Conservation (phyloP, 2,888 invertebrate genomes). For the Phyto melanocephala region DNA sequence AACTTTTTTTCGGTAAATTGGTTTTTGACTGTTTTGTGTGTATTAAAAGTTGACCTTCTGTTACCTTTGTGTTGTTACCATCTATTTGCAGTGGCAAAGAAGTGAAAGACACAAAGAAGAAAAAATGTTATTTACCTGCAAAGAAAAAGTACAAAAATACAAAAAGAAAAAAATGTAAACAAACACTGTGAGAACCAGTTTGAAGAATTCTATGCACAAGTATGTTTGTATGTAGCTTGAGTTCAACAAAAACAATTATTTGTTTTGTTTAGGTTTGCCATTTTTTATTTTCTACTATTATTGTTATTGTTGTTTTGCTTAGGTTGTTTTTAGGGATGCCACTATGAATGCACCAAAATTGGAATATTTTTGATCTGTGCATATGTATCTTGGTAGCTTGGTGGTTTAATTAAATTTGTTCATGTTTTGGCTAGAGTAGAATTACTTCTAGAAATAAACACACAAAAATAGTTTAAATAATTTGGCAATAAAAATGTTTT, state of each 20-base stretch:
- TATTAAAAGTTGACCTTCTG: slow-evolving; percentile 53
- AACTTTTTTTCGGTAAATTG: neutral
- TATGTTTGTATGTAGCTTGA: slow-evolving; percentile 34
- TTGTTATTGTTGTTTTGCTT: neutral
- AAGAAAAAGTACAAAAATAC: neutral
- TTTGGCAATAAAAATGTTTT: too few species aligned
- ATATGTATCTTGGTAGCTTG: too few species aligned
- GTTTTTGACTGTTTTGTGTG: neutral
- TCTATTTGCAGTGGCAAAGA: neutral
- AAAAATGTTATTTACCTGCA: neutral
- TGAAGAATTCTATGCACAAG: slow-evolving; percentile 20
- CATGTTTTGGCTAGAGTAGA: too few species aligned
- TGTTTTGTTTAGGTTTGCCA: slow-evolving; percentile 25
- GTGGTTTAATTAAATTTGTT: too few species aligned
- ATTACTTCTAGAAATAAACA: too few species aligned
- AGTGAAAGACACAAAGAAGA: neutral
- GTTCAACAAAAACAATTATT: slow-evolving; percentile 40
- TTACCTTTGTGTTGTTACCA: slow-evolving; percentile 40
- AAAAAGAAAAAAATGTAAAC: slow-evolving; percentile 9
- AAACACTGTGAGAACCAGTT: slow-evolving; percentile 57
- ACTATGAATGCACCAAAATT: too few species aligned
- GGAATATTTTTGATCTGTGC: too few species aligned
- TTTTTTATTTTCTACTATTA: neutral
- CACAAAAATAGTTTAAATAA: too few species aligned
- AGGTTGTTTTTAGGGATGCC: neutral